Evolutionary conservation across 2,113 vertebrate genomes (phyloP).

Genomic region (Passer montanus): DNA sequence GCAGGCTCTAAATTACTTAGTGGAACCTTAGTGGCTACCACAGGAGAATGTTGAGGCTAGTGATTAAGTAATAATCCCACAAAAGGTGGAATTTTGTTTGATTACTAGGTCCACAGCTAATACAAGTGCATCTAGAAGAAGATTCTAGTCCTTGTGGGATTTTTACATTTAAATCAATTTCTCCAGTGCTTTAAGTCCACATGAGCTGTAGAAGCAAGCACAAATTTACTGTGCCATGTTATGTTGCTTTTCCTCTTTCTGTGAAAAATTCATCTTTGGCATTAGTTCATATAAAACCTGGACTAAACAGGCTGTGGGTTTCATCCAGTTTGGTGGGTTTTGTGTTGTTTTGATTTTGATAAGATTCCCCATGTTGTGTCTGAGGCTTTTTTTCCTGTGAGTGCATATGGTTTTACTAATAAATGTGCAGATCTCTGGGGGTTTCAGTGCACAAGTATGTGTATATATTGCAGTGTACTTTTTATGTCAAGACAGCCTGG

Average conservation of each 20-base stretch:
- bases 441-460: not conserved
- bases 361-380: not conserved
- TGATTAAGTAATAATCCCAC: not conserved
- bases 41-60: not conserved
- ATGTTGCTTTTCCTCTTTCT: rapidly evolving
- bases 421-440: not conserved
- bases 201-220: not conserved
- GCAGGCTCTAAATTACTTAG: not conserved
- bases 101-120: not conserved
- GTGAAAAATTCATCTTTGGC: not conserved
- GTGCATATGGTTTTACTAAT: not conserved
- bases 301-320: not conserved
- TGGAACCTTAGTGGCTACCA: not conserved
- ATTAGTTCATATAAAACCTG: not conserved
- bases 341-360: not conserved
- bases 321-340: not conserved
- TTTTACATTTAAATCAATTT: not conserved
- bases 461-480: not conserved
- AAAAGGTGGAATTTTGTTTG: not conserved
- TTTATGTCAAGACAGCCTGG: not conserved
- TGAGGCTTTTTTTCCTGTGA: not conserved
- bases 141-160: not conserved
- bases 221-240: rapidly evolving
- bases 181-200: rapidly evolving
- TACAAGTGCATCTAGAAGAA: not conserved